Conservation (phyloP, 92 coral and sea anemone genomes). For the Ricordea florida region DNA sequence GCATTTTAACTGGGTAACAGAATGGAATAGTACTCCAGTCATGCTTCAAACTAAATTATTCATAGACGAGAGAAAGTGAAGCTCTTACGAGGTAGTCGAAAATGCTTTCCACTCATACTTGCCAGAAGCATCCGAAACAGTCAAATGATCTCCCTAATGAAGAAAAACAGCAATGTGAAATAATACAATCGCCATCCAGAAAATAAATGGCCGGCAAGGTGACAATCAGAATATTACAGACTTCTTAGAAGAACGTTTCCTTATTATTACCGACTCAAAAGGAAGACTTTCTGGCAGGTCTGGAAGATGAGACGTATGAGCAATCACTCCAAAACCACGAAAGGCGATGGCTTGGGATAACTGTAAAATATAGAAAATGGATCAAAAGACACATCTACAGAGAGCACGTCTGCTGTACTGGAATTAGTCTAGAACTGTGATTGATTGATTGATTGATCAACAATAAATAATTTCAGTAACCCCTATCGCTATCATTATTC, state of each 20-base stretch:
- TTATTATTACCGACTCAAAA: conserved; percentile 52
- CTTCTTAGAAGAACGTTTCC: not conserved
- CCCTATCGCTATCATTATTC: too few species aligned
- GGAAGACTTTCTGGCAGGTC: conserved; percentile 82
- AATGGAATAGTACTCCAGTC: too few species aligned
- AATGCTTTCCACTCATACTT: conserved; percentile 83
- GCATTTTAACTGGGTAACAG: too few species aligned
- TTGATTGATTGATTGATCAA: too few species aligned
- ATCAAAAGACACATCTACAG: too few species aligned
- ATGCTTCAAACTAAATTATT: too few species aligned
- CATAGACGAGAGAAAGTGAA: not conserved
- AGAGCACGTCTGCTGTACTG: too few species aligned
- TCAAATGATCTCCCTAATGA: conserved; percentile 79
- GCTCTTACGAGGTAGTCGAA: conserved; percentile 79
- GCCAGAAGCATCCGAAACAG: conserved; percentile 83
- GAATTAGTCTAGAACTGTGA: too few species aligned
- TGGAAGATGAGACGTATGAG: conserved; percentile 66
- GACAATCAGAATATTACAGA: not conserved
- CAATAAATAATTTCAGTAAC: too few species aligned
- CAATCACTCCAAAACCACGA: conserved; percentile 77
- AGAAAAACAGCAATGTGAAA: not conserved
- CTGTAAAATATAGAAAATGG: conserved; percentile 13
- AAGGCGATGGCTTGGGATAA: conserved; percentile 75
- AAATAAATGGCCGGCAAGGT: not conserved
- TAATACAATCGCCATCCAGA: not conserved